Evolutionary conservation across 2,888 invertebrate species (phyloP).

Genomic region (Sarcophaga rosellei): DNA sequence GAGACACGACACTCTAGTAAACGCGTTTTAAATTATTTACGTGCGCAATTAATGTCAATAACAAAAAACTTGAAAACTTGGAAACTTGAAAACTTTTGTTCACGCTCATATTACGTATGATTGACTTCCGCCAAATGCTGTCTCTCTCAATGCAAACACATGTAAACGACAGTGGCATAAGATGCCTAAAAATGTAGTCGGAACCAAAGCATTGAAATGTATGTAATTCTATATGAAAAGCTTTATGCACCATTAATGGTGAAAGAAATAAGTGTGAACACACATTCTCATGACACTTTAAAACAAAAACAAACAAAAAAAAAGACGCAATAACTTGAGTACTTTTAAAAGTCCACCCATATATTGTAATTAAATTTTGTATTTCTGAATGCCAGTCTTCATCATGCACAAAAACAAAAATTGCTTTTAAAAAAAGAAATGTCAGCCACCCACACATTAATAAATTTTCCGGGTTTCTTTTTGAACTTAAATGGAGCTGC

Average conservation of each 20-base stretch:
- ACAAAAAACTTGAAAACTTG: constrained; percentile 34
- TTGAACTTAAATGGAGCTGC: neutral
- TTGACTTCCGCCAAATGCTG: constrained; percentile 66
- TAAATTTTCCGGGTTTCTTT: constrained; percentile 7
- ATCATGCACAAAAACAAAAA: constrained; percentile 25
- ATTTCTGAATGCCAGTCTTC: constrained; percentile 47
- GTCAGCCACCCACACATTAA: constrained; percentile 54
- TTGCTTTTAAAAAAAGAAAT: neutral
- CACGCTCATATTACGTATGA: constrained; percentile 64
- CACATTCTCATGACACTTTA: constrained; percentile 17
- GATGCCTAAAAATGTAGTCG: constrained; percentile 10
- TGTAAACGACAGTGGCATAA: neutral
- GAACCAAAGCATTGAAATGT: neutral
- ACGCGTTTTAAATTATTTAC: constrained; percentile 49
- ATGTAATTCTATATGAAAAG: neutral
- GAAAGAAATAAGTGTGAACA: neutral
- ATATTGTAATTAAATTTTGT: neutral
- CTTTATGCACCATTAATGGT: neutral
- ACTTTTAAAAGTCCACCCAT: neutral
- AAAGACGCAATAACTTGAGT: neutral
- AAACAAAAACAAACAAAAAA: neutral
- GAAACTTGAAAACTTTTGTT: constrained; percentile 30
- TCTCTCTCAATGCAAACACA: neutral
- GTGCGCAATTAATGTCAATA: constrained; percentile 67
- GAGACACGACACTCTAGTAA: constrained; percentile 3